These are phyloP conservation scores for Bibio marci DNA, from an alignment of 2,888 invertebrate genomes.

Conservation along the genomic window DNA sequence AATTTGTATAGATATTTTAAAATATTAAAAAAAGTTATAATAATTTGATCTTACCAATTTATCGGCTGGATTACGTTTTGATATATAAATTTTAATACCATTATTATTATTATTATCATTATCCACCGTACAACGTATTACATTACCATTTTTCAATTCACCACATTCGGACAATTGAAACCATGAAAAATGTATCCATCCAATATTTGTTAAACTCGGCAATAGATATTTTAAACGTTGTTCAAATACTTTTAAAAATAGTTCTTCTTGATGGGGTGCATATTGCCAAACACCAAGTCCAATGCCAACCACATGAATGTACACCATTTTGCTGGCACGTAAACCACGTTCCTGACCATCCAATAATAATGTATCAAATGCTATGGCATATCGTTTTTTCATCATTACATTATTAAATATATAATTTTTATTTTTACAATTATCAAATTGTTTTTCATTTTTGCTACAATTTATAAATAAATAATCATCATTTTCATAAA, in stretches of 20 bases:
- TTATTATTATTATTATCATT: constrained; percentile 19
- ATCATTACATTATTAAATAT: constrained; percentile 20
- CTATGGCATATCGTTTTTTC: constrained; percentile 32
- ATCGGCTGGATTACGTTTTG: constrained; percentile 37
- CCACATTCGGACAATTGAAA: constrained; percentile 27
- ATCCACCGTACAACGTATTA: constrained; percentile 11
- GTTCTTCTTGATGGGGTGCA: constrained; percentile 39
- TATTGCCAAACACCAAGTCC: constrained; percentile 50
- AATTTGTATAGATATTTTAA: no score
- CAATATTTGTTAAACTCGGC: constrained; percentile 33
- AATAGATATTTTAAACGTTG: constrained; percentile 36
- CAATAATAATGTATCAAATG: constrained; percentile 41
- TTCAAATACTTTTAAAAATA: constrained; percentile 45
- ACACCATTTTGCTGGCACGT: constrained; percentile 34
- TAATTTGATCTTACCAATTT: constrained; percentile 12
- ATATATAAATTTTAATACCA: constrained; percentile 34
- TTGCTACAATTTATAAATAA: constrained; percentile 6
- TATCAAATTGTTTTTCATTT: constrained; percentile 2
- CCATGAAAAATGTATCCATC: constrained; percentile 49
- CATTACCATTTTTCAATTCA: constrained; percentile 28
- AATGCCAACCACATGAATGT: constrained; percentile 46
- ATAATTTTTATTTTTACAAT: not conserved
- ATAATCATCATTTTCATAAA: constrained; percentile 15
- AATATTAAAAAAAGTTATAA: constrained; percentile 15
- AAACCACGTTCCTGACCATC: constrained; percentile 38